These are phyloP conservation scores for Caenorhabditis japonica DNA, from an alignment of 2,888 invertebrate genomes.

Conservation along the genomic window DNA sequence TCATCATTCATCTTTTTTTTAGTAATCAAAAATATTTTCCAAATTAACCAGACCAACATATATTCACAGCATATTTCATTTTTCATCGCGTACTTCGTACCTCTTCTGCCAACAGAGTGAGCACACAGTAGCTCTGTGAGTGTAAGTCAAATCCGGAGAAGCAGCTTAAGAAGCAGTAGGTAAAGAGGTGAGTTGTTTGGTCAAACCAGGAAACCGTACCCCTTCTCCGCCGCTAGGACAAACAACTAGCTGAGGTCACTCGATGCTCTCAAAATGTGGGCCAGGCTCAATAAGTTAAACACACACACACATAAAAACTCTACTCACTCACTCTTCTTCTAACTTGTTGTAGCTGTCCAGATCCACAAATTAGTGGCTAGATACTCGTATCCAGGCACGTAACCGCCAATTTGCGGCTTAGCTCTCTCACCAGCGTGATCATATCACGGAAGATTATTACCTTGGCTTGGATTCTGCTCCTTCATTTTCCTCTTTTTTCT, in stretches of 20 bases:
- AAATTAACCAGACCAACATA: neutral
- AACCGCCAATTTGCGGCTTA: conserved; percentile 16
- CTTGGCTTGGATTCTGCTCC: conserved; percentile 22
- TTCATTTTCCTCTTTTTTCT: conserved; percentile 2
- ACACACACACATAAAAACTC: conserved; percentile 35
- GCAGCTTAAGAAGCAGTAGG: conserved; percentile 46
- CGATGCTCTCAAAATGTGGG: conserved; percentile 60
- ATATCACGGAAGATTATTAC: conserved; percentile 18
- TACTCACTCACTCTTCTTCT: conserved; percentile 3
- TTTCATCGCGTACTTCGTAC: conserved; percentile 8
- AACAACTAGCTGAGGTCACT: conserved; percentile 51
- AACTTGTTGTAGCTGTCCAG: neutral
- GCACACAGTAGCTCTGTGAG: conserved; percentile 34
- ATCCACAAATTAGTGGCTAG: conserved; percentile 21
- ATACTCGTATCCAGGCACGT: conserved; percentile 11
- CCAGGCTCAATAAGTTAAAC: conserved; percentile 48
- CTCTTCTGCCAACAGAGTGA: conserved; percentile 24
- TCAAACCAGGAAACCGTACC: conserved; percentile 64
- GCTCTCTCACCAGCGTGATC: conserved; percentile 9
- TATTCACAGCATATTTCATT: conserved; percentile 2
- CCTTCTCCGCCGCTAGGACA: conserved; percentile 46
- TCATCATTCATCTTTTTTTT: neutral
- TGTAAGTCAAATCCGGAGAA: conserved; percentile 48
- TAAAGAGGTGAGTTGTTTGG: conserved; percentile 52
- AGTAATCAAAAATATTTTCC: neutral